These are phyloP conservation scores for Drosophila phalerata DNA, from an alignment of 2,888 invertebrate genomes.

Conservation along the genomic window DNA sequence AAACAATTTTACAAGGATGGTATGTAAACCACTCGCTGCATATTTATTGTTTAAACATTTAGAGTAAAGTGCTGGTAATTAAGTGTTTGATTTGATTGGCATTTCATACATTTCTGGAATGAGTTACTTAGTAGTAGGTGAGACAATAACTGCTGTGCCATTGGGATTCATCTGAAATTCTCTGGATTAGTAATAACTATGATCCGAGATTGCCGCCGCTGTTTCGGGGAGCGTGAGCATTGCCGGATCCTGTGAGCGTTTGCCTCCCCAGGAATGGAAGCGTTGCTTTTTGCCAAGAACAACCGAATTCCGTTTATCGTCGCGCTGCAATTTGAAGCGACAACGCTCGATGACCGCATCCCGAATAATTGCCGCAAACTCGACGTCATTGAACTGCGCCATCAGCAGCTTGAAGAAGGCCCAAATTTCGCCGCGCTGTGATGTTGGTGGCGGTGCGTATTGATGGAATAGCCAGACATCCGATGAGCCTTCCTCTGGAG, in stretches of 20 bases:
- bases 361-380: constrained; percentile 80
- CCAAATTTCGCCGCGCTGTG: constrained; percentile 82
- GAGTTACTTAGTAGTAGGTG: constrained; percentile 23
- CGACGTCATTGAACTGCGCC: constrained; percentile 83
- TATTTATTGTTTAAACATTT: constrained; percentile 60
- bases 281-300: constrained; percentile 85
- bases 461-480: constrained; percentile 65
- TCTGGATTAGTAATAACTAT: constrained; percentile 44
- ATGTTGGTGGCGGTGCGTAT: constrained; percentile 76
- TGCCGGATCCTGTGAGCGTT: constrained; percentile 69
- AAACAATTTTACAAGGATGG: constrained; percentile 47
- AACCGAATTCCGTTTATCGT: constrained; percentile 83
- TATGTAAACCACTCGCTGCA: constrained; percentile 52
- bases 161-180: background rate
- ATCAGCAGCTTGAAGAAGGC: constrained; percentile 83
- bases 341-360: constrained; percentile 84
- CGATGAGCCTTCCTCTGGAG: constrained; percentile 43
- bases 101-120: constrained; percentile 69
- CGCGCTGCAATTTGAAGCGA: constrained; percentile 76
- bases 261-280: constrained; percentile 86
- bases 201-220: constrained; percentile 31
- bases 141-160: constrained; percentile 16
- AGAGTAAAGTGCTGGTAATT: constrained; percentile 51
- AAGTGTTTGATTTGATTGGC: constrained; percentile 56
- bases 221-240: constrained; percentile 39